Evolutionary conservation across 1,140 invertebrate genomes (phyloP), one percentile per base, ranked within the genome.

Genomic region (Brachionus angularis): DNA sequence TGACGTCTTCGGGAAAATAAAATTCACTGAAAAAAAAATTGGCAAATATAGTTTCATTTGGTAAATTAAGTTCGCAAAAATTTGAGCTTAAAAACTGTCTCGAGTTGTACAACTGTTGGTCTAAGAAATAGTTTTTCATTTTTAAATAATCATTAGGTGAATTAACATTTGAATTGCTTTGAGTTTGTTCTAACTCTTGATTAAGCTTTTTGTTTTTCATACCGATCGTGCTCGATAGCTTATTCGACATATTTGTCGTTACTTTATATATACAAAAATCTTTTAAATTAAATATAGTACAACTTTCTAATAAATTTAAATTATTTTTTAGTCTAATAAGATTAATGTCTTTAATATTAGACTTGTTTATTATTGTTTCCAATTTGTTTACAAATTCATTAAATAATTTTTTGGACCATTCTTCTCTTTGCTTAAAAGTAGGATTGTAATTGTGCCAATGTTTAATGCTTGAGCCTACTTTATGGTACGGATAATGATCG

Each of bases 401-500:
- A 29, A 82, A 77, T 34, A 83, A 78, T 50, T 79, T 76, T 67
- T 79, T 77, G n/a, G 82, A 76, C 81, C 82, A 84, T 5, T 74
- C 73, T 62, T 78, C 79, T 5, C 81, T 77, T 21, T 77, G 76
- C 46, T 78, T 14, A 7, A 71, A 78, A 44, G 79, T 80, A 73
- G 83, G 83, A 42, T 75, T 76, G 75, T 80, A 85, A 55, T 78
- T 78, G 47, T 88, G 86, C 93, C 93, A 98, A 80, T 92, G 89
- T 74, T 71, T 71, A 5, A 23, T 50, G 39, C 72, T 73, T 73
- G 76, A 73, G 80, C 82, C 86, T 70, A 93, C 91, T 76, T 92
- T 86, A 81, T 96, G 92, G 84, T 95, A 97, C 0, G 95, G 95
- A 84, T 98, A 98, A 78, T 93, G 91, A 81, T 98, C 95, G 8